Evolutionary conservation across 2,113 vertebrate genomes (phyloP), one percentile per base, ranked within the genome.

Genomic region (Ciconia boyciana): DNA sequence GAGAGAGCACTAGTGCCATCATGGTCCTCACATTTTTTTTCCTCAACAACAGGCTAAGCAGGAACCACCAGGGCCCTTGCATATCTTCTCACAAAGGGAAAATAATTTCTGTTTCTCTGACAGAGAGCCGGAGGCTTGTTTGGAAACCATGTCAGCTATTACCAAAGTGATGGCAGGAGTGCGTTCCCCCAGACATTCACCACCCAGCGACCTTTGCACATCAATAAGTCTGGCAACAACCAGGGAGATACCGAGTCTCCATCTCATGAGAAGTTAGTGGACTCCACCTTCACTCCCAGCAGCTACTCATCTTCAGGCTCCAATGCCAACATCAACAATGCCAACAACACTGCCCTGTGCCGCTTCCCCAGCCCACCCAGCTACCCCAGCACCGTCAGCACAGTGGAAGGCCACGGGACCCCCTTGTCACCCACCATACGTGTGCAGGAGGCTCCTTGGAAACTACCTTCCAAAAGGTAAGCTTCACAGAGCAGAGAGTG

Each of bases 321-420:
- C 95, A 99, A 99, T 10, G 99, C 99, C 98, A 99, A 99, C 98
- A 99, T 99, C 97, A 99, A 99, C 98, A 99, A 99, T 0, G 99
- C 99, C 98, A 99, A 99, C 98, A 99, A 99, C 98, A 99, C 99
- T 2, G 98, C 98, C 96, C 97, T 99, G 94, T 98, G 98, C 79
- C 98, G 98, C 88, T 98, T 98, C 95, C 98, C 98, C 24, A 98
- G 96, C 90, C 98, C 99, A 4, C 95, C 99, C 51, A 96, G 90
- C 92, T 98, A 97, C 95, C 97, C 98, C 80, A 96, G 98, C 92
- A 97, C 93, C 0, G 98, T 99, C 95, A 99, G 98, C 98, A 99
- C 99, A 2, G 98, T 99, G 97, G 99, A 99, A 57, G 99, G 98
- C 83, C 98, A 98, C 0, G 98, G 98, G 2, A 98, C 98, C 5